Percentiles rank a stretch among this genome's conserved stretches.
Evolutionary conservation across 1,140 invertebrate genomes (phyloP).

Genomic region (Drosophila neocordata): DNA sequence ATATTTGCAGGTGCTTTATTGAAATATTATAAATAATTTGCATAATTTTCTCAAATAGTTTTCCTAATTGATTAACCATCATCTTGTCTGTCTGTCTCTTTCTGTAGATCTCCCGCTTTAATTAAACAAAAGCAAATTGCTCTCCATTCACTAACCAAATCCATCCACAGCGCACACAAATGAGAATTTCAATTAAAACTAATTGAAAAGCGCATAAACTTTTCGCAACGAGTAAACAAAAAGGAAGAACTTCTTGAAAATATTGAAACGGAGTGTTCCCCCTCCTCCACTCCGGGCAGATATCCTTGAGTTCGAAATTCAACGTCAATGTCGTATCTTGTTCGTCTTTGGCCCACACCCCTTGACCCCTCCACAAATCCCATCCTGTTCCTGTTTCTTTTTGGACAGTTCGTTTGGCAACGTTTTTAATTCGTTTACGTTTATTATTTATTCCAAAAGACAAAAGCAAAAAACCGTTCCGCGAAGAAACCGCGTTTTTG

Average conservation of each 20-base stretch:
- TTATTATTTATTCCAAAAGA: conserved; percentile 75
- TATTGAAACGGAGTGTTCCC: conserved; percentile 40
- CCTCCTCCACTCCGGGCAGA: no score
- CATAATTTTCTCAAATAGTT: background rate
- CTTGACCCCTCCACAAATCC: background rate
- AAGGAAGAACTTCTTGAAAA: conserved; percentile 49
- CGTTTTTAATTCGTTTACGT: conserved; percentile 79
- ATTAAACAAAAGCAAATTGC: conserved; percentile 57
- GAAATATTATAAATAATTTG: background rate
- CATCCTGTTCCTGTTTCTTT: background rate
- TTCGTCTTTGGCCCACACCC: background rate
- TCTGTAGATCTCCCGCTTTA: conserved; percentile 47
- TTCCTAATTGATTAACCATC: background rate
- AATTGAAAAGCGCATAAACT: conserved; percentile 77
- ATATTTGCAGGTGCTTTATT: background rate
- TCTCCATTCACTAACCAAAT: conserved; percentile 19
- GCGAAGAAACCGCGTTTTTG: conserved; percentile 42
- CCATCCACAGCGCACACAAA: conserved; percentile 14
- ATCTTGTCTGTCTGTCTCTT: background rate
- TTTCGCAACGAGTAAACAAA: conserved; percentile 61
- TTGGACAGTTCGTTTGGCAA: conserved; percentile 53
- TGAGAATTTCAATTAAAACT: conserved; percentile 76
- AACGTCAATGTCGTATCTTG: background rate
- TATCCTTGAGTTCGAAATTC: conserved; percentile 5
- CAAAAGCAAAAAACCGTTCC: conserved; percentile 3